Evolutionary conservation across 92 coral and sea anemone species (phyloP).

Genomic region (Desmophyllum pertusum): DNA sequence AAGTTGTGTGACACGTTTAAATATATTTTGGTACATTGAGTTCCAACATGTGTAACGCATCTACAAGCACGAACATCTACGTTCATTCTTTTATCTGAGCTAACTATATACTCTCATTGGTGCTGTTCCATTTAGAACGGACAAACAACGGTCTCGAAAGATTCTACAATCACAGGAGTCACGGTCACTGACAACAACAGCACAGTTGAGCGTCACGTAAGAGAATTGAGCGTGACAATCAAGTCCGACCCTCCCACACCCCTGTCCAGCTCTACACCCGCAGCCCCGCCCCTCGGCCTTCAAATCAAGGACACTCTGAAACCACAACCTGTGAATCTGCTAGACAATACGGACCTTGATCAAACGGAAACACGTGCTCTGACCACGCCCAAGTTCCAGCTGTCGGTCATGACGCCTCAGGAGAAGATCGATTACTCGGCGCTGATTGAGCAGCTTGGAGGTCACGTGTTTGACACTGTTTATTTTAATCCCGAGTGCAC

Average conservation of each 20-base stretch:
- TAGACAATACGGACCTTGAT: constrained; percentile 50
- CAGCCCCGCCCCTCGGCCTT: constrained; percentile 85
- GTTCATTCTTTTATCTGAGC: neutral
- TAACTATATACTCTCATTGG: neutral
- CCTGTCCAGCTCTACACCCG: constrained; percentile 79
- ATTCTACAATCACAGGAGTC: neutral
- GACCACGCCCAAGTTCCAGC: constrained; percentile 75
- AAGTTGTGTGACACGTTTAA: no score
- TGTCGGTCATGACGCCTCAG: constrained; percentile 92
- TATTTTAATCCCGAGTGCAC: constrained; percentile 85
- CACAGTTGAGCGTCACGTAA: constrained; percentile 24
- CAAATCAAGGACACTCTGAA: constrained; percentile 72
- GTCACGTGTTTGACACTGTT: constrained; percentile 83
- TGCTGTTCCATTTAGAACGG: neutral
- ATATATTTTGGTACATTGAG: neutral
- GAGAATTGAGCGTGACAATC: constrained; percentile 26
- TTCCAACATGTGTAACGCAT: neutral
- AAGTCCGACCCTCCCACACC: constrained; percentile 77
- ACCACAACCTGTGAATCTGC: constrained; percentile 85
- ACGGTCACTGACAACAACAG: constrained; percentile 1
- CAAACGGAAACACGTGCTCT: constrained; percentile 41
- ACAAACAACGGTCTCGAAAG: neutral
- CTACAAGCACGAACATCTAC: neutral
- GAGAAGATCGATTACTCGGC: constrained; percentile 95
- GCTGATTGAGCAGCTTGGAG: constrained; percentile 91